Evolutionary conservation across 92 coral and sea anemone species (phyloP).

Genomic region (Heteractis magnifica): DNA sequence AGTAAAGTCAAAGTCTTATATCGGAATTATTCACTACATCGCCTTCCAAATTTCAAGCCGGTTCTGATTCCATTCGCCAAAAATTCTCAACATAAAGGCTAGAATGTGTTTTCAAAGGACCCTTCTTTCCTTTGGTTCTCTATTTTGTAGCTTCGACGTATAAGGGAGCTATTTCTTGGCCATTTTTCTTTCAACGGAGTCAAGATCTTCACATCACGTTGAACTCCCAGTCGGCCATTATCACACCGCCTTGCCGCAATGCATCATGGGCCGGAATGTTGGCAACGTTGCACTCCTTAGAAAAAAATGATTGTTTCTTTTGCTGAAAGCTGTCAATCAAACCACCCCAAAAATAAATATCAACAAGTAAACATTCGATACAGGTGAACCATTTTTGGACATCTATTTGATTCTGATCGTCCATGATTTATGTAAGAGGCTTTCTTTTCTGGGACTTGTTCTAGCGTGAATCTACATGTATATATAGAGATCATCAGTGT

Average conservation of each 20-base stretch:
- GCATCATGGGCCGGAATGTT: slow-evolving; percentile 75
- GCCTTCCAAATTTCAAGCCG: slow-evolving; percentile 35
- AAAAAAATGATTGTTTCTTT: slow-evolving; percentile 10
- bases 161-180: slow-evolving; percentile 37
- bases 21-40: slow-evolving; percentile 41
- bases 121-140: neutral
- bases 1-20: slow-evolving; percentile 4
- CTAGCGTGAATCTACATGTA: slow-evolving; percentile 4
- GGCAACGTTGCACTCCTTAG: slow-evolving; percentile 39
- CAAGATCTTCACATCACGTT: slow-evolving; percentile 54
- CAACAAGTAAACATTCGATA: slow-evolving; percentile 59
- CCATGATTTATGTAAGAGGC: neutral
- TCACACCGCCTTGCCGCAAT: slow-evolving; percentile 67
- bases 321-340: slow-evolving; percentile 70
- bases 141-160: slow-evolving; percentile 11
- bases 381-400: slow-evolving; percentile 23
- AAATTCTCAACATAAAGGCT: neutral
- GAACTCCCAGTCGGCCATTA: slow-evolving; percentile 81
- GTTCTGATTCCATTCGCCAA: slow-evolving; percentile 34
- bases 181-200: slow-evolving; percentile 61
- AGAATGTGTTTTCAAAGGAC: neutral
- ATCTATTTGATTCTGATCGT: neutral
- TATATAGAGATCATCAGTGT: neutral
- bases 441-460: slow-evolving; percentile 7
- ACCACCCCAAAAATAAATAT: slow-evolving; percentile 57